Conservation (phyloP, 2,797 vertebrate genomes). For the Numenius phaeopus region DNA sequence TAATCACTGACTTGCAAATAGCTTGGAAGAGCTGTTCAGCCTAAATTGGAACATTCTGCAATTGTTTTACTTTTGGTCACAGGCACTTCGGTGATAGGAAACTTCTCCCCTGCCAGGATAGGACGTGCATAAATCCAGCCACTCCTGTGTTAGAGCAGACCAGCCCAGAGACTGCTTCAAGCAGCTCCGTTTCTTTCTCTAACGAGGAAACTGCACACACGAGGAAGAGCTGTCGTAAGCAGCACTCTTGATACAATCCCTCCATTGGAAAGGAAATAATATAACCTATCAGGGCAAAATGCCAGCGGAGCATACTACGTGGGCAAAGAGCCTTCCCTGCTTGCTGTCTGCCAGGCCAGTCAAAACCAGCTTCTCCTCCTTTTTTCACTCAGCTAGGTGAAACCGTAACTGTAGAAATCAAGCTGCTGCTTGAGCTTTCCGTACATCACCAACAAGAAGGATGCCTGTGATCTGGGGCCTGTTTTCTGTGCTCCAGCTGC, state of each 20-base stretch:
- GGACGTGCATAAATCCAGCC: neutral
- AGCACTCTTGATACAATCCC: slow-evolving; percentile 28
- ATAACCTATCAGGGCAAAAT: slow-evolving; percentile 7
- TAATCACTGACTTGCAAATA: slow-evolving; percentile 68
- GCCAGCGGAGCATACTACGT: neutral
- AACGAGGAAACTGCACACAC: slow-evolving; percentile 36
- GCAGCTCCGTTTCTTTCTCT: slow-evolving; percentile 66
- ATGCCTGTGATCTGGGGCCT: neutral
- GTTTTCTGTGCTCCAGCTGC: slow-evolving; percentile 12
- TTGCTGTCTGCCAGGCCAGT: neutral
- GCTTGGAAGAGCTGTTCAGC: slow-evolving; percentile 10
- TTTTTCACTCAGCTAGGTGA: slow-evolving; percentile 19
- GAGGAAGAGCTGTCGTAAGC: slow-evolving; percentile 59
- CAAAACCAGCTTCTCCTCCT: neutral
- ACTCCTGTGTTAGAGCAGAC: neutral
- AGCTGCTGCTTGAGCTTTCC: slow-evolving; percentile 13
- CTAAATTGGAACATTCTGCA: slow-evolving; percentile 2
- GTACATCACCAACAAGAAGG: neutral
- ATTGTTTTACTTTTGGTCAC: slow-evolving; percentile 31
- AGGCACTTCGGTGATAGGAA: neutral
- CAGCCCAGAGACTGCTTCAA: slow-evolving; percentile 17
- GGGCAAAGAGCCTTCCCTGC: neutral
- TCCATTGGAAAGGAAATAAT: slow-evolving; percentile 15
- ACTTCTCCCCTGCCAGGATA: neutral
- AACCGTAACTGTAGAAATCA: neutral